Evolutionary conservation across 2,888 invertebrate species (phyloP), one percentile per base, ranked within the genome.

Genomic region (Ceramica pisi): DNA sequence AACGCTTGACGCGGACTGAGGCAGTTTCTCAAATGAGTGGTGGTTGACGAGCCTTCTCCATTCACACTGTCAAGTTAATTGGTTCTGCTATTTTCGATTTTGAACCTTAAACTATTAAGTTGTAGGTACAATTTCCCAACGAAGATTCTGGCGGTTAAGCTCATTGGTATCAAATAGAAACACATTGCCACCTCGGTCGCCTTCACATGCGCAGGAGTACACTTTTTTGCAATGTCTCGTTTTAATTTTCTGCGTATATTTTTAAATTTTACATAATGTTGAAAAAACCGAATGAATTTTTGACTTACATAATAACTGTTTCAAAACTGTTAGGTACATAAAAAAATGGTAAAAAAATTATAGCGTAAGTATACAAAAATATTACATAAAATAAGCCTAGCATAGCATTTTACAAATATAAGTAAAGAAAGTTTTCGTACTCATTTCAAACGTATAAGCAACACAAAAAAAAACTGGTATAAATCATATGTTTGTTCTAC

Each of bases 121-220:
- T 9, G 59, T 82, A 77, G 66, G 69, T 76, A 31, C 31, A 61
- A 79, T 72, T 86, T 82, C 60, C 46, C 2, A 31, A 69, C 71
- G n/a, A 35, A 5, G 0, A 38, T 48, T 48, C 68, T 72, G 79
- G 80, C 72, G 48, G 55, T 87, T 92, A 86, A 10, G 83, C 44
- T 86, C 46, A 90, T 92, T 88, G 83, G 26, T 48, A 35, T 21
- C 19, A 69, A 53, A 61, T 46, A 67, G 56, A 78, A 79, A 87
- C 66, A 80, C 85, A 90, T 89, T 93, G 92, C 91, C 93, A 94
- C 94, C 93, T 95, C 91, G 92, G 88, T 95, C 89, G 93, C 95
- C 95, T 94, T 95, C 94, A 93, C 90, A 94, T 94, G 94, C 92
- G 93, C 94, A 91, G 88, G 93, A 94, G 93, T 93, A 89, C 86